Percentiles rank a stretch among this genome's conserved stretches.
Evolutionary conservation across 1,140 invertebrate species (phyloP).

Genomic region (Andrena cerasifolii): DNA sequence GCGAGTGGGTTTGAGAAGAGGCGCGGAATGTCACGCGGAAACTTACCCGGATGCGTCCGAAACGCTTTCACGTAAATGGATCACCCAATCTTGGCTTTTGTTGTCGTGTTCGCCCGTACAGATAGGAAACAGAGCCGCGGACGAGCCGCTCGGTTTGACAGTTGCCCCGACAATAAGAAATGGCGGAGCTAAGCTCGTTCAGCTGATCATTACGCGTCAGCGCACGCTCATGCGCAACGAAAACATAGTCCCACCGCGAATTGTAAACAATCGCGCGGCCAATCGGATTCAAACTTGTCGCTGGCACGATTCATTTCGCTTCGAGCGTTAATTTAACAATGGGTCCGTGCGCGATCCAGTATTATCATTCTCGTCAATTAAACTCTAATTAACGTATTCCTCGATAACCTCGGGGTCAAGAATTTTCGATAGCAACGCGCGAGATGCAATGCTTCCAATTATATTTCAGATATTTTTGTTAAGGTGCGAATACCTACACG

Average conservation of each 20-base stretch:
- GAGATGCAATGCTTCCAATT: not conserved
- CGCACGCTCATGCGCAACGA: constrained; percentile 38
- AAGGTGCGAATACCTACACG: too few relatives aligned
- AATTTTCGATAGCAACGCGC: not conserved
- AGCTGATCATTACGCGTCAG: constrained; percentile 68
- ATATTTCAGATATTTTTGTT: not conserved
- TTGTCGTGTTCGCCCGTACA: constrained; percentile 56
- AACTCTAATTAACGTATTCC: not conserved
- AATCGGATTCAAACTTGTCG: not conserved
- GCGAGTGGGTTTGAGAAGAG: not conserved
- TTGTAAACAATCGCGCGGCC: not conserved
- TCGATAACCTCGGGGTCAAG: not conserved
- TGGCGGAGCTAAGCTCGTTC: constrained; percentile 62
- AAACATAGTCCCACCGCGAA: constrained; percentile 30
- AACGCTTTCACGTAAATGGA: constrained; percentile 68
- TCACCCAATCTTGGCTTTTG: constrained; percentile 75
- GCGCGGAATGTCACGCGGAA: not conserved
- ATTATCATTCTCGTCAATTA: not conserved
- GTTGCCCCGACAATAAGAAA: constrained; percentile 68
- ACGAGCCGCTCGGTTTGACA: constrained; percentile 66
- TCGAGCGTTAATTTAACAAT: not conserved
- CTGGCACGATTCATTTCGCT: not conserved
- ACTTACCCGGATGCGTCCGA: constrained; percentile 80
- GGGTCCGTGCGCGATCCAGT: not conserved
- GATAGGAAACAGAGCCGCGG: constrained; percentile 58